Base-by-base conservation (phyloP, 2,888 invertebrate genomes). In the Phalera bucephala region DNA sequence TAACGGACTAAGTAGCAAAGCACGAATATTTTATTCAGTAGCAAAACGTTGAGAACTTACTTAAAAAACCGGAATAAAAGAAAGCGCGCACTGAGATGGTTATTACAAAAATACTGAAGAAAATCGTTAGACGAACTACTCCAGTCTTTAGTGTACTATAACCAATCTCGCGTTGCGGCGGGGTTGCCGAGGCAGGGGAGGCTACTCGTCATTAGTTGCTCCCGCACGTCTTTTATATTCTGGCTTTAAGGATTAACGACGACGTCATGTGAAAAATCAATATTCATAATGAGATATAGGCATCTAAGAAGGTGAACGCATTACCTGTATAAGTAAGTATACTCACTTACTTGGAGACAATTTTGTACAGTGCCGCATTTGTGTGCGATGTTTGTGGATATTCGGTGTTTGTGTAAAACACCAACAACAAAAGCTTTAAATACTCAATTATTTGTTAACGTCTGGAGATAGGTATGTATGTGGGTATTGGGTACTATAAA, bases 121-220 rank as follows among this genome's bases (percentile, higher is more conserved):
- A 90, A 90, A 90, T 88, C 90, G 88, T 60, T 67, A 51, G 54
- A 79, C 88, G 90, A 90, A 89, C 90, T 90, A 90, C 90, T 90
- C 79, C 90, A 90, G 90, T 82, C 83, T 88, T 85, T 70, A 75
- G 65, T 74, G 64, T 75, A 62, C 49, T 70, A 65, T 77, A 84
- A 85, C 88, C 87, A 64, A 78, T 76, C 88, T 72, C 86, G 70
- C 59, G 53, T 43, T 49, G 72, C 68, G 74, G 78, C 67, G 64
- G 75, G 79, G 56, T 52, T 64, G 79, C 77, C 80, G 66, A 76
- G 77, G 78, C 67, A 72, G 75, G 69, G 84, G 86, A 85, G 82
- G 79, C 81, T 86, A 88, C 88, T 89, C 88, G 69, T 37, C 54
- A 56, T 51, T 49, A 54, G 21, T 40, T 36, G 31, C 36, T 30